Base-by-base conservation (phyloP, 2,797 vertebrate genomes). In the Ara ararauna region DNA sequence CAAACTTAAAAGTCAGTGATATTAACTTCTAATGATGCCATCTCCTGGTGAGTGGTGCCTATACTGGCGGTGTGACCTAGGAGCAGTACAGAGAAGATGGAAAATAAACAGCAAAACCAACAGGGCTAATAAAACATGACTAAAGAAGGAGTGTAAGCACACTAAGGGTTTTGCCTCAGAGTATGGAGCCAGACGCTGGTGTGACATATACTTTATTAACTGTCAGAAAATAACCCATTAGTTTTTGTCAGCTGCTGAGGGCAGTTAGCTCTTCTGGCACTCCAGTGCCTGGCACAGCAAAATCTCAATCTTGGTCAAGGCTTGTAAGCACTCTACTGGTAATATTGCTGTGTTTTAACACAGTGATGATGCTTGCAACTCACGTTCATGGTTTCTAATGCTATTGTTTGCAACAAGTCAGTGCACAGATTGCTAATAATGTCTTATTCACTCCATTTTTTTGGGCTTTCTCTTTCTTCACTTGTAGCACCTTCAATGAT, bases 11-110 rank as follows among this genome's bases (percentile, higher is more conserved):
- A 91, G 34, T 36, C 32, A 24, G 17, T 18, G 47, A 71, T 88
- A 72, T 14, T 76, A n/a, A 60, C 71, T 95, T 85, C 77, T 93
- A 89, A 87, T 50, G 81, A 79, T 95, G 94, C 96, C 94, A 94
- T 92, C 89, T 95, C 60, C 89, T 94, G 94, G 95, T 66, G 76
- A 76, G 51, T 44, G 16, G 40, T 2, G 42, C 40, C 70, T 72
- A 13, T 82, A 51, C 71, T 51, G 34, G 17, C 42, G 27, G 5
- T 60, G n/a, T 72, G 58, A 45, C 21, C 30, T 74, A 62, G 19
- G 4, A 62, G 13, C 18, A 77, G n/a, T 42, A 44, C 27, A 47
- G 67, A 72, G n/a, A 65, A 90, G 56, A 54, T 36, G 24, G 61
- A 80, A 87, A 76, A 90, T 42, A 74, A 79, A 61, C 21, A 87